Percentiles rank a stretch among this genome's conserved stretches.
These are phyloP conservation scores for Ammodytes marinus DNA, from an alignment of 2,113 vertebrate genomes.

Conservation along the genomic window DNA sequence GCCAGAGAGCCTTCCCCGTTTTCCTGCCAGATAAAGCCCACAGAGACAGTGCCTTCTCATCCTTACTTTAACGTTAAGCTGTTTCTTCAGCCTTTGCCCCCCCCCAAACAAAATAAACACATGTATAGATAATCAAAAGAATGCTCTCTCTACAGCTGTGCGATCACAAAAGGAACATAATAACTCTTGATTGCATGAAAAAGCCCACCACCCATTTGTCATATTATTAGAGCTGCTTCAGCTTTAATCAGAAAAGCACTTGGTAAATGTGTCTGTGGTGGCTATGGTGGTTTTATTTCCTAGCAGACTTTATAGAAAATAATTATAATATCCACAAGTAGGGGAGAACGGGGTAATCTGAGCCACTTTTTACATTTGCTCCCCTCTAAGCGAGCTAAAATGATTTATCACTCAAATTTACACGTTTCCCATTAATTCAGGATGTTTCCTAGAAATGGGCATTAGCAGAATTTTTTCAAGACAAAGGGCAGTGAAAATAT, in stretches of 20 bases:
- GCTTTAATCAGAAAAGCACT: conserved; percentile 53
- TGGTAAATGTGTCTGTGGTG: conserved; percentile 47
- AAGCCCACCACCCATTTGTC: conserved; percentile 49
- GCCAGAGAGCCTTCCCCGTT: conserved; percentile 44
- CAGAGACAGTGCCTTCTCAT: conserved; percentile 26
- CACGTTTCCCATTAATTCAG: no score
- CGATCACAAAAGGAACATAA: conserved; percentile 40
- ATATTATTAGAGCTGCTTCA: conserved; percentile 47
- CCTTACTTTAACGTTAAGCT: conserved; percentile 22
- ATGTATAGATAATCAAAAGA: conserved; percentile 28
- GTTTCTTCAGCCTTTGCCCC: conserved; percentile 6
- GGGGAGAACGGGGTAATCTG: no score
- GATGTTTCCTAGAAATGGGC: no score
- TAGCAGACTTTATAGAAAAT: no score
- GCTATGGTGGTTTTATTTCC: conserved; percentile 52
- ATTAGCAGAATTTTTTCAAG: no score
- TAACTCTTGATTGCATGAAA: conserved; percentile 34
- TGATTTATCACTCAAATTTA: no score
- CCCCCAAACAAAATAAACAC: neutral
- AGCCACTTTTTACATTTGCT: no score
- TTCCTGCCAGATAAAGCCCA: conserved; percentile 51
- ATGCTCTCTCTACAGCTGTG: conserved; percentile 30
- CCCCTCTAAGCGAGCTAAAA: no score
- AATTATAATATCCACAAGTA: no score
- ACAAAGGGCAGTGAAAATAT: no score